These are phyloP conservation scores for Euzophera pinguis DNA, from an alignment of 2,888 invertebrate species.

Conservation along the genomic window DNA sequence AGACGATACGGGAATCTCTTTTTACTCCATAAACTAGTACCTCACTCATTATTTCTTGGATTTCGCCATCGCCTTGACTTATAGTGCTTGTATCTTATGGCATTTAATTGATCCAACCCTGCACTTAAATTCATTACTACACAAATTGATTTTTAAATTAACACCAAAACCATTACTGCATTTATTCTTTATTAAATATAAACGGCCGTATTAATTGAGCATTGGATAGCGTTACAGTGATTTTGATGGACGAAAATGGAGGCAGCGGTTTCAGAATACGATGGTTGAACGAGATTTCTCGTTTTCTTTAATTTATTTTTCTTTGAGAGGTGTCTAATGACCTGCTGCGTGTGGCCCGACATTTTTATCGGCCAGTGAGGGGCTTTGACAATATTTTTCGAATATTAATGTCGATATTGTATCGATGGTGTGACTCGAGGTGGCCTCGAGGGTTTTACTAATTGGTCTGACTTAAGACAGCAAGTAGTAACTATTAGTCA, in stretches of 20 bases:
- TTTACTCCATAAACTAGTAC: slow-evolving; percentile 53
- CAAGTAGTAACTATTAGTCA: neutral
- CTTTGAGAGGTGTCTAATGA: slow-evolving; percentile 76
- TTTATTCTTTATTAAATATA: neutral
- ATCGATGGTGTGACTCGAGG: slow-evolving; percentile 52
- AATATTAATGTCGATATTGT: slow-evolving; percentile 64
- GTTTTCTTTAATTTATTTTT: slow-evolving; percentile 78
- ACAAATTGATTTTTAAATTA: slow-evolving; percentile 18
- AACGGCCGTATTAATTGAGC: slow-evolving; percentile 18
- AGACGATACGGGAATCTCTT: slow-evolving; percentile 38
- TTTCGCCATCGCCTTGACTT: slow-evolving; percentile 60
- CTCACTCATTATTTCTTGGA: slow-evolving; percentile 62
- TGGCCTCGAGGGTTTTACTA: slow-evolving; percentile 34
- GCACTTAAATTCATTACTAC: slow-evolving; percentile 35
- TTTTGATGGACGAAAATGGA: slow-evolving; percentile 28
- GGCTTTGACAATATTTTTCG: slow-evolving; percentile 74
- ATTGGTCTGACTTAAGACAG: slow-evolving; percentile 36
- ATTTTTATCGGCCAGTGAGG: slow-evolving; percentile 73
- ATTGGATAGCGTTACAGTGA: slow-evolving; percentile 25
- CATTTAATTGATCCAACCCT: slow-evolving; percentile 63
- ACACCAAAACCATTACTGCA: slow-evolving; percentile 32
- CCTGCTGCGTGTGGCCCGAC: slow-evolving; percentile 75
- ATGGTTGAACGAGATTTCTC: slow-evolving; percentile 68
- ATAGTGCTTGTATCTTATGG: slow-evolving; percentile 63
- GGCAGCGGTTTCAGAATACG: slow-evolving; percentile 46